phyloP scores from a whole-genome alignment of 2,888 invertebrate genomes.

The Phyto melanocephala region DNA sequence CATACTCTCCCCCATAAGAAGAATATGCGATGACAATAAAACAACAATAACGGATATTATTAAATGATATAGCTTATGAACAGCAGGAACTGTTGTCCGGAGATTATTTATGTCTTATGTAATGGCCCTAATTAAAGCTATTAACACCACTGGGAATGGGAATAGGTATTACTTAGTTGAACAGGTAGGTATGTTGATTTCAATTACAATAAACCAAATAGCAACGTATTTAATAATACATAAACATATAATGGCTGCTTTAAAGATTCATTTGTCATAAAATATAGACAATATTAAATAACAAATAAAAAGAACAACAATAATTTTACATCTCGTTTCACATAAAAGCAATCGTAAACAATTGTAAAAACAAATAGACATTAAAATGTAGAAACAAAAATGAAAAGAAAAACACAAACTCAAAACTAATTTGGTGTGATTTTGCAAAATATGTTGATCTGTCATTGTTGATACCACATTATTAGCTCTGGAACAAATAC shows the following conservation, averaged over 20 bases:
- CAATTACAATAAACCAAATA: neutral
- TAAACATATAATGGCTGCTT: neutral
- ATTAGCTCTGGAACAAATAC: neutral
- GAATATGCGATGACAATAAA: conserved; percentile 41
- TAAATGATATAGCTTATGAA: conserved; percentile 18
- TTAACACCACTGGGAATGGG: too few relatives aligned
- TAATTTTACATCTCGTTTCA: neutral
- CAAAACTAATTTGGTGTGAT: conserved; percentile 38
- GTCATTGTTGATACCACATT: neutral
- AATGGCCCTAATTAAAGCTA: conserved; percentile 25
- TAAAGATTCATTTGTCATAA: neutral
- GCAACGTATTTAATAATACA: neutral
- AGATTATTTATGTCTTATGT: conserved; percentile 21
- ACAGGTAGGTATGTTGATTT: neutral
- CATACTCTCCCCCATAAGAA: neutral
- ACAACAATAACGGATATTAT: conserved; percentile 43
- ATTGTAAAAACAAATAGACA: conserved; percentile 28
- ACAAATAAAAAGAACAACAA: too few relatives aligned
- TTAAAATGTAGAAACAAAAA: neutral
- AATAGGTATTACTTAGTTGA: neutral
- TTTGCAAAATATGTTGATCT: conserved; percentile 36
- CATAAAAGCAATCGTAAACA: neutral
- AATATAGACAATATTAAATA: neutral
- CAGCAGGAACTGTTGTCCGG: neutral
- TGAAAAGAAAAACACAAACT: conserved; percentile 26